Base-by-base conservation (phyloP, 2,888 invertebrate genomes). In the Anthophora plumipes region DNA sequence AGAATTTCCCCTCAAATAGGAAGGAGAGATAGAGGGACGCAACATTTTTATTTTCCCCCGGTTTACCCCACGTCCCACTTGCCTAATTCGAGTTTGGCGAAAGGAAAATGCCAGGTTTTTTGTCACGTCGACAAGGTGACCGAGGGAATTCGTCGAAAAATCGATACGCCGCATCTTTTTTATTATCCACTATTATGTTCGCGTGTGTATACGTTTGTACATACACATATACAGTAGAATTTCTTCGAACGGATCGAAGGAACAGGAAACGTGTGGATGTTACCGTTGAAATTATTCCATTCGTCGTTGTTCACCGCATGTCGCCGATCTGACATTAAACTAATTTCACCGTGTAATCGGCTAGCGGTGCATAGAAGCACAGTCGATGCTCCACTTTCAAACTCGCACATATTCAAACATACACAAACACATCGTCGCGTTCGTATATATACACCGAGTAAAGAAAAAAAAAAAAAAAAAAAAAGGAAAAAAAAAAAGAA, bases 301-400 rank as follows among this genome's bases (percentile, higher is more conserved):
- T 52, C 17, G 4, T 59, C 37, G 25, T 41, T 41, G 50, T 11
- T 68, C 9, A n/a, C n/a, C 3, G 31, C 31, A 14, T 31, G 46
- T 59, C 50, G 31, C n/a, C 41, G 31, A 31, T 54, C 52, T 55
- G 41, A 64, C 61, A 52, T 78, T 55, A 50, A 76, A 76, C 57
- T 76, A 75, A 78, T 64, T 69, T 57, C 43, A n/a, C n/a, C 63
- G 59, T 57, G 64, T 64, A 59, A 78, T 69, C 69, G 68, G 60
- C n/a, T 41, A 50, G 6, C 57, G 12, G 4, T 17, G 11, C 41
- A 22, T 14, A 12, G 37, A 39, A 39, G 43, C 68, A 55, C 22
- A 31, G 50, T 37, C 48, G 66, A 52, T 41, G 67, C 37, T 54
- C 72, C 6, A 74, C 41, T 77, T 70, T 48, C 22, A 12, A 77